Conservation (phyloP, 2,888 invertebrate genomes). For the Drosophila suboccidentalis region DNA sequence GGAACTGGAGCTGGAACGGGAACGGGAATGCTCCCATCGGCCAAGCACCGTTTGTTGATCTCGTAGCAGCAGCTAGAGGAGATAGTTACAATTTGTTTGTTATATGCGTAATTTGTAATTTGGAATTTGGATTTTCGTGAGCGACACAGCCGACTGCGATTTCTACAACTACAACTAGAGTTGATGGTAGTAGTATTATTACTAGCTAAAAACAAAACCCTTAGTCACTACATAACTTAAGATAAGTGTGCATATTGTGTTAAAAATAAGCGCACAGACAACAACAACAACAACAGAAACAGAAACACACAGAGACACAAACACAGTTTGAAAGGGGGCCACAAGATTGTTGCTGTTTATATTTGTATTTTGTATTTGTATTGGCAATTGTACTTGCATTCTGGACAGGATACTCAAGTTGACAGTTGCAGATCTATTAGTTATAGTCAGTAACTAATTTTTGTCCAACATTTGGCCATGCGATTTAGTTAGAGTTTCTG, state of each 20-base stretch:
- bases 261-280: conserved; percentile 21
- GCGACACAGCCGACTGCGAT: conserved; percentile 54
- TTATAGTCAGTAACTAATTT: conserved; percentile 17
- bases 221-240: conserved; percentile 71
- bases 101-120: conserved; percentile 65
- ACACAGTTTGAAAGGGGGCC: conserved; percentile 11
- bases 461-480: conserved; percentile 28
- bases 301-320: neutral
- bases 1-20: conserved; percentile 7
- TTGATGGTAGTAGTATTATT: conserved; percentile 69
- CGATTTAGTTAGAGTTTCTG: conserved; percentile 20
- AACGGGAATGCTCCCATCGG: conserved; percentile 27
- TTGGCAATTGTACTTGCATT: conserved; percentile 18
- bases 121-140: conserved; percentile 40
- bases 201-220: conserved; percentile 68
- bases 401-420: conserved; percentile 4
- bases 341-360: conserved; percentile 8
- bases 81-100: conserved; percentile 60
- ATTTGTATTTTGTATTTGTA: conserved; percentile 13
- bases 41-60: conserved; percentile 61
- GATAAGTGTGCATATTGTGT: conserved; percentile 45
- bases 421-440: conserved; percentile 19
- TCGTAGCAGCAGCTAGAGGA: conserved; percentile 70
- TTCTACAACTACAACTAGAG: conserved; percentile 24
- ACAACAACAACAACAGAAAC: neutral